These are phyloP conservation scores for Aplocera efformata DNA, from an alignment of 2,888 invertebrate genomes.

Conservation along the genomic window DNA sequence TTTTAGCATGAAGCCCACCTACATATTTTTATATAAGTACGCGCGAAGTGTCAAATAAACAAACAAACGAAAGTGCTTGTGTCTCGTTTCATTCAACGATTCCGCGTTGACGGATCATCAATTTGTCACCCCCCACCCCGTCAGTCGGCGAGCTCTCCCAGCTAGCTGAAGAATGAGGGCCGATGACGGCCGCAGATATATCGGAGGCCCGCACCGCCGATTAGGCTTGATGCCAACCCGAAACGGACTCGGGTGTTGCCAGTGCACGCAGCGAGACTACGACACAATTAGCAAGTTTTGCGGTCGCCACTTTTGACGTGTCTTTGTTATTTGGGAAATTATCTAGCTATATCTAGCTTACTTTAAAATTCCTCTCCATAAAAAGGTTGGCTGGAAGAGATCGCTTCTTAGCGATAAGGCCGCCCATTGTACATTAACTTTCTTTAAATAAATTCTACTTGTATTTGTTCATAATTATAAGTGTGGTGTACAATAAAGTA, in stretches of 20 bases:
- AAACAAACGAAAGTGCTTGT: too few species aligned
- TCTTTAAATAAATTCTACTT: too few species aligned
- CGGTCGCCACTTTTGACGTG: background rate
- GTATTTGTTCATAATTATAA: too few species aligned
- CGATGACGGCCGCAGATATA: slow-evolving; percentile 75
- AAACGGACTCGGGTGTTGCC: slow-evolving; percentile 17
- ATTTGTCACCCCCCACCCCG: slow-evolving; percentile 76
- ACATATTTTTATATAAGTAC: too few species aligned
- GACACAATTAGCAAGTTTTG: slow-evolving; percentile 25
- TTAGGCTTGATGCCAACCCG: slow-evolving; percentile 74
- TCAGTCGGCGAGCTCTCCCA: slow-evolving; percentile 64
- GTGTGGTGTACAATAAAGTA: too few species aligned
- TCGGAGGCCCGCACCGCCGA: slow-evolving; percentile 67
- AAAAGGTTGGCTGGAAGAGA: too few species aligned
- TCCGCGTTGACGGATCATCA: slow-evolving; percentile 56
- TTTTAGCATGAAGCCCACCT: too few species aligned
- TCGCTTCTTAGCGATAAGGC: too few species aligned
- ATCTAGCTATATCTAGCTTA: too few species aligned
- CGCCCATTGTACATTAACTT: too few species aligned
- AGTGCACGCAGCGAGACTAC: slow-evolving; percentile 4
- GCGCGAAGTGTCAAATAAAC: too few species aligned
- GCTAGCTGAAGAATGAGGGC: slow-evolving; percentile 69
- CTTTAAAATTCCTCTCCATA: too few species aligned
- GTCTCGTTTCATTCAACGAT: background rate
- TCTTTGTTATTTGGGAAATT: background rate